Base-by-base conservation (phyloP, 1,140 invertebrate species). In the Drosophila biarmipes region DNA sequence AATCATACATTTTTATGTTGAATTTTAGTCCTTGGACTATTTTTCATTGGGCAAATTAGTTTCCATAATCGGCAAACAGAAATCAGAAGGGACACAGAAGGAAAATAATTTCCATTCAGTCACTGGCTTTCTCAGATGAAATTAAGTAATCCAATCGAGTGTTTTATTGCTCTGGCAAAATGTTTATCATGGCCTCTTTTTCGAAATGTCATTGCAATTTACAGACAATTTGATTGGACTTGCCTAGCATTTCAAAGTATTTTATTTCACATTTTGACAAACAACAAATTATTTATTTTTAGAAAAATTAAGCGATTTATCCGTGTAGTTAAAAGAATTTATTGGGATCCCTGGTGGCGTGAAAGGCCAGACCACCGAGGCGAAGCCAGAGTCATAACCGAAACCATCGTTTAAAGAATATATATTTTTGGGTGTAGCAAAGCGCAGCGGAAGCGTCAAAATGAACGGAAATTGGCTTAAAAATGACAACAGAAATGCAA, bases 401-500 rank as follows among this genome's bases (percentile, higher is more conserved):
- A 29, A 53, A 53, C 40, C 35, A 40, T 45, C 40, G 29, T 67
- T 75, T 75, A 43, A 67, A 40, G 59, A 46, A 54, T 67, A 62
- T 21, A 51, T 43, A 72, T 64, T 49, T 49, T 11, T 43, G 71
- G 21, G 43, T 56, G 54, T 55, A 66, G 43, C 12, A 51, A 24
- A 64, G 45, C 48, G 57, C 75, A 82, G 55, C 84, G 84, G 84
- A 89, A 82, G 79, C 84, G 85, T 89, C 84, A 89, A 89, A 89
- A 89, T 84, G 84, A 84, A 89, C 84, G 84, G 84, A 89, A 89
- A 89, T 89, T 89, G 84, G 84, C 84, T 89, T 89, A 89, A 89
- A 89, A 89, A 82, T 84, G 84, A 89, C 84, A 77, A 78, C 57
- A 77, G 72, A 78, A 82, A 54, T 62, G 66, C 75, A 89, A 61